Evolutionary conservation across 2,888 invertebrate species (phyloP).

Genomic region (Ennomos fuscantarius): DNA sequence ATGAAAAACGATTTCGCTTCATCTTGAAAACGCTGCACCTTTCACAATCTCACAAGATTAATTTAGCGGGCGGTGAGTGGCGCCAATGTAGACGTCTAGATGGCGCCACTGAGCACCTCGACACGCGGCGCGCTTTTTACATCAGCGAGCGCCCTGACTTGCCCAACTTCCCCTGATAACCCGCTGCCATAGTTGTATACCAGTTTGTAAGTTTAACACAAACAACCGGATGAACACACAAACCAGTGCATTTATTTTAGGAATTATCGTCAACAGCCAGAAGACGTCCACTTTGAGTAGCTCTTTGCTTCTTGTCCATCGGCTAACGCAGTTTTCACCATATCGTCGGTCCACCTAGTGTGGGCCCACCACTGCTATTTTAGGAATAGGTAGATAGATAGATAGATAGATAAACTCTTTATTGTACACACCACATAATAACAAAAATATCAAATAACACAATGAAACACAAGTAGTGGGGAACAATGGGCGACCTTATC

Average conservation of each 20-base stretch:
- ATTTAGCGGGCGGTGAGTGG: slow-evolving; percentile 65
- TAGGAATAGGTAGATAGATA: too few species aligned
- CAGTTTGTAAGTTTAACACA: slow-evolving; percentile 10
- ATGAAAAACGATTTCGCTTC: slow-evolving; percentile 48
- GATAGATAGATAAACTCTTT: too few species aligned
- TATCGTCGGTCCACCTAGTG: too few species aligned
- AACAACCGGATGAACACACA: too few species aligned
- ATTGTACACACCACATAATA: too few species aligned
- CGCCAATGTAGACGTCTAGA: slow-evolving; percentile 84
- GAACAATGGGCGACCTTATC: too few species aligned
- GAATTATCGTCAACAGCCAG: not conserved
- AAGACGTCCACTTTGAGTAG: too few species aligned
- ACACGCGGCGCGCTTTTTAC: slow-evolving; percentile 65
- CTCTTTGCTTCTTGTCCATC: too few species aligned
- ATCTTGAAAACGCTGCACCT: slow-evolving; percentile 43
- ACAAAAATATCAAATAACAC: too few species aligned
- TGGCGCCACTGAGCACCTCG: slow-evolving; percentile 72
- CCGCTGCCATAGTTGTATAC: slow-evolving; percentile 24
- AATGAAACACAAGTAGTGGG: too few species aligned
- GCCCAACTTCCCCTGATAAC: slow-evolving; percentile 66
- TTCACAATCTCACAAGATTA: slow-evolving; percentile 66
- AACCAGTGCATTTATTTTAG: not conserved
- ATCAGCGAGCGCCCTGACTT: slow-evolving; percentile 45
- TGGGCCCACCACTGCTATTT: too few species aligned
- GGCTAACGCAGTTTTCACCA: too few species aligned